Evolutionary conservation across 2,888 invertebrate species (phyloP).

Genomic region (Macrophya alboannulata): DNA sequence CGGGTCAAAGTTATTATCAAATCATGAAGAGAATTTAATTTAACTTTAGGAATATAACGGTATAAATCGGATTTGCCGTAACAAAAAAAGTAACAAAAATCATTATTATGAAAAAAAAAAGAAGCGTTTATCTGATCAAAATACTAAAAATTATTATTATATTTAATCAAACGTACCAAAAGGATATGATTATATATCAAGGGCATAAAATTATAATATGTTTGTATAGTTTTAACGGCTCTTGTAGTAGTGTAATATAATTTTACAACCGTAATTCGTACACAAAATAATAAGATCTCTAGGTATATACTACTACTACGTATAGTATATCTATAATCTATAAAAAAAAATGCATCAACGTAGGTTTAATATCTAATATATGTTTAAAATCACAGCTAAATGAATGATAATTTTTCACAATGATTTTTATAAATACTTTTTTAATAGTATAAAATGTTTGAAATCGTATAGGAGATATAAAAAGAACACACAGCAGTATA

Average conservation of each 20-base stretch:
- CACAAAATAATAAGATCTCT: not conserved
- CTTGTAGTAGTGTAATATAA: too few species aligned
- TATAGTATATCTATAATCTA: not conserved
- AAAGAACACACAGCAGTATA: not conserved
- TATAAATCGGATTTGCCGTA: not conserved
- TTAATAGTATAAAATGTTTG: not conserved
- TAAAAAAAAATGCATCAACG: not conserved
- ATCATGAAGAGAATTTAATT: not conserved
- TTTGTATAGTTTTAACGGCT: too few species aligned
- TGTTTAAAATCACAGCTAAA: not conserved
- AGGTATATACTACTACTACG: too few species aligned
- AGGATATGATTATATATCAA: not conserved
- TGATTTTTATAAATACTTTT: not conserved
- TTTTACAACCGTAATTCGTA: too few species aligned
- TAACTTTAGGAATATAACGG: not conserved
- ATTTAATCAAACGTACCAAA: not conserved
- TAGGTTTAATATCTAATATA: not conserved
- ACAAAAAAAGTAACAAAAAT: not conserved
- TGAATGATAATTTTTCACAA: not conserved
- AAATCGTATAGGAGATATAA: not conserved
- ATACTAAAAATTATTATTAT: not conserved
- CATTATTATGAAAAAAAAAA: not conserved
- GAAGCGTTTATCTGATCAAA: not conserved
- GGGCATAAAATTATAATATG: too few species aligned
- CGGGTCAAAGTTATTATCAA: conserved; percentile 39